A percentile compares a stretch with the other conserved stretches of the same genome.
These are phyloP conservation scores for Agrochola macilenta DNA, from an alignment of 2,888 invertebrate genomes.

Conservation along the genomic window DNA sequence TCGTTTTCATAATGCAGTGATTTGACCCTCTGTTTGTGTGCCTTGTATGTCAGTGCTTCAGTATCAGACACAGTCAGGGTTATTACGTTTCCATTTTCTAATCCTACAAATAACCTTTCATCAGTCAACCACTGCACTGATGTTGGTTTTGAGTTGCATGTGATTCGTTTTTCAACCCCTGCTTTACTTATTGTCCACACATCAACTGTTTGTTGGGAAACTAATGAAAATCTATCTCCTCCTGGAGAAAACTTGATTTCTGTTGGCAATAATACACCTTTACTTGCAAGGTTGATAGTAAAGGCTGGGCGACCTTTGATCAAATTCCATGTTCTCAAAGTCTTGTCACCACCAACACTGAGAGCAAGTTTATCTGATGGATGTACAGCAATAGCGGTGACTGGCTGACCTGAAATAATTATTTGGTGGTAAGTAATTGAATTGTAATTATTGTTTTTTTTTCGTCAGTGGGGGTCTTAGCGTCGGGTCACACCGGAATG, in stretches of 20 bases:
- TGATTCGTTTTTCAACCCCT: slow-evolving; percentile 92
- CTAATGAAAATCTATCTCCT: slow-evolving; percentile 94
- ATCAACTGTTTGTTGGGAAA: slow-evolving; percentile 93
- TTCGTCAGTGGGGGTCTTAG: too few species aligned
- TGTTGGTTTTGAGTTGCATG: slow-evolving; percentile 93
- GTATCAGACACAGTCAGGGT: slow-evolving; percentile 90
- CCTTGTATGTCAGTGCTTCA: slow-evolving; percentile 85
- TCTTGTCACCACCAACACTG: slow-evolving; percentile 95
- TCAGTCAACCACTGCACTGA: slow-evolving; percentile 93
- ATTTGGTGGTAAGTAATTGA: not conserved
- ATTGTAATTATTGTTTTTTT: too few species aligned
- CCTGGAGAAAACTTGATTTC: slow-evolving; percentile 93
- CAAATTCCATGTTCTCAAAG: slow-evolving; percentile 97
- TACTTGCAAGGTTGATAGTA: slow-evolving; percentile 95
- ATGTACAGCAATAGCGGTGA: slow-evolving; percentile 95
- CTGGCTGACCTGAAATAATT: slow-evolving; percentile 88
- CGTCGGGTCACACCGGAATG: too few species aligned
- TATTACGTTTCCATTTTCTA: slow-evolving; percentile 93
- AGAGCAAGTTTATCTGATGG: slow-evolving; percentile 97
- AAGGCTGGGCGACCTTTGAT: slow-evolving; percentile 97
- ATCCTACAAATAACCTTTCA: slow-evolving; percentile 92
- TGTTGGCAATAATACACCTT: slow-evolving; percentile 88
- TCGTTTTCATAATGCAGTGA: slow-evolving; percentile 90
- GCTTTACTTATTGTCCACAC: slow-evolving; percentile 95
- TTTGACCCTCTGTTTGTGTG: slow-evolving; percentile 93